A percentile compares a stretch with the other conserved stretches of the same genome.
Conservation (phyloP, 2,113 vertebrate genomes). For the Petroica traversi region DNA sequence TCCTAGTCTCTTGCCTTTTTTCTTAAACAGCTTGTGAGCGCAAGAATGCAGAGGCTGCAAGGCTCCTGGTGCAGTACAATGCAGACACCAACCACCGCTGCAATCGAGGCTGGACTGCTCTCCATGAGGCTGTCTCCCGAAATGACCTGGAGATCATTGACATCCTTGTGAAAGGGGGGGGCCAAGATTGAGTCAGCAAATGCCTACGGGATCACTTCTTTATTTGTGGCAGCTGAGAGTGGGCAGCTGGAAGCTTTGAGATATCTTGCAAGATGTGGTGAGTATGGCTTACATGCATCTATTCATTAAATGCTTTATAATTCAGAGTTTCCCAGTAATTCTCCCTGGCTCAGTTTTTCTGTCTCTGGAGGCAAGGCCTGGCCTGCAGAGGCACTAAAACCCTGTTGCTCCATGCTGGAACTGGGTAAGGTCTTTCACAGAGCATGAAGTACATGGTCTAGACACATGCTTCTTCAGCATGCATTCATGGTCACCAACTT, state of each 20-base stretch:
- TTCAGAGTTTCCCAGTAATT: not conserved
- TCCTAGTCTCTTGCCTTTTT: not conserved
- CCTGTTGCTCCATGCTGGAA: not conserved
- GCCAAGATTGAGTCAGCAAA: conserved; percentile 85
- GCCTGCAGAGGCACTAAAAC: not conserved
- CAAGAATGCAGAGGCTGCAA: conserved; percentile 76
- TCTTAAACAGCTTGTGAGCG: conserved; percentile 84
- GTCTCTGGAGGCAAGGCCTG: not conserved
- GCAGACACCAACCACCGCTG: conserved; percentile 81
- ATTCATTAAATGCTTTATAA: not conserved
- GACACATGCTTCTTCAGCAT: not conserved
- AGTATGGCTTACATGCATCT: not conserved
- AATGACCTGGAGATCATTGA: conserved; percentile 88
- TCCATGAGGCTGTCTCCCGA: conserved; percentile 85
- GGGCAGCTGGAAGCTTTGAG: conserved; percentile 82
- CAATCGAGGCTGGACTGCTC: conserved; percentile 85
- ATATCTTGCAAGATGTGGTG: conserved; percentile 83
- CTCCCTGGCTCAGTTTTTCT: not conserved
- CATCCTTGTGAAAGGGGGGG: conserved; percentile 83
- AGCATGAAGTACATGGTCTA: not conserved
- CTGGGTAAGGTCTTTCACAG: not conserved
- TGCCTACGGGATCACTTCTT: conserved; percentile 84
- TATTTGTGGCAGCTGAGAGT: conserved; percentile 90
- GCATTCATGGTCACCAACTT: not conserved
- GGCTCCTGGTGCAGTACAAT: conserved; percentile 76